Evolutionary conservation across 1,140 invertebrate genomes (phyloP).

Genomic region (Drosophila repleta): DNA sequence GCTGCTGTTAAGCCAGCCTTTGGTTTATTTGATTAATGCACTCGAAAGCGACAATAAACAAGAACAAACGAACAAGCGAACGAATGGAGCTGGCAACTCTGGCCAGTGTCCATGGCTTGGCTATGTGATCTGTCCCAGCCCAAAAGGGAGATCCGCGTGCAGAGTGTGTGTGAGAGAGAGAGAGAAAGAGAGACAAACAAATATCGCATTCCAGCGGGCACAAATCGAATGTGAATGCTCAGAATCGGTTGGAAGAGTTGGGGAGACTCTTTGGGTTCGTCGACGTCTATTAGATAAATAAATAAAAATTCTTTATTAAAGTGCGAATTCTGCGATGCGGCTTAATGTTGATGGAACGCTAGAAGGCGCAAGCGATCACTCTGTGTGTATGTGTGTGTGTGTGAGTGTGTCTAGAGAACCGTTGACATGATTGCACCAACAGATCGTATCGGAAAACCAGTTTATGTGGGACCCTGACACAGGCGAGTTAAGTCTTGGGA

Average conservation of each 20-base stretch:
- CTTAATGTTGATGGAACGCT: constrained; percentile 56
- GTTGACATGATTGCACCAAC: constrained; percentile 9
- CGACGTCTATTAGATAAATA: constrained; percentile 78
- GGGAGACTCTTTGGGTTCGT: constrained; percentile 2
- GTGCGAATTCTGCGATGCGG: constrained; percentile 75
- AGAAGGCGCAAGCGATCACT: too few relatives aligned
- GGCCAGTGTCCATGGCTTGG: background rate
- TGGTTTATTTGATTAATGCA: constrained; percentile 76
- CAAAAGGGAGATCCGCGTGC: constrained; percentile 18
- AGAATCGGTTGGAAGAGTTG: constrained; percentile 12
- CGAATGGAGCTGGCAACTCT: constrained; percentile 11
- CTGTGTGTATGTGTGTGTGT: too few relatives aligned
- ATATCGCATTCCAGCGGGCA: constrained; percentile 61
- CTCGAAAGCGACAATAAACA: constrained; percentile 80
- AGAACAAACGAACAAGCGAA: constrained; percentile 33
- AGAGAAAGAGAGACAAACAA: constrained; percentile 76
- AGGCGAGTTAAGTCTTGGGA: background rate
- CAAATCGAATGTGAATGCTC: constrained; percentile 36
- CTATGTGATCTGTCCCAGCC: background rate
- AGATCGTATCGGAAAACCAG: background rate
- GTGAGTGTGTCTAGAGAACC: constrained; percentile 9
- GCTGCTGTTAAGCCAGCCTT: constrained; percentile 11
- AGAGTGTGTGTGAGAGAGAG: too few relatives aligned
- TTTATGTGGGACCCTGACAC: background rate
- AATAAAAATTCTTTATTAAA: constrained; percentile 76